Evolutionary conservation across 2,797 vertebrate genomes (phyloP).

Genomic region (Falco novaeseelandiae): DNA sequence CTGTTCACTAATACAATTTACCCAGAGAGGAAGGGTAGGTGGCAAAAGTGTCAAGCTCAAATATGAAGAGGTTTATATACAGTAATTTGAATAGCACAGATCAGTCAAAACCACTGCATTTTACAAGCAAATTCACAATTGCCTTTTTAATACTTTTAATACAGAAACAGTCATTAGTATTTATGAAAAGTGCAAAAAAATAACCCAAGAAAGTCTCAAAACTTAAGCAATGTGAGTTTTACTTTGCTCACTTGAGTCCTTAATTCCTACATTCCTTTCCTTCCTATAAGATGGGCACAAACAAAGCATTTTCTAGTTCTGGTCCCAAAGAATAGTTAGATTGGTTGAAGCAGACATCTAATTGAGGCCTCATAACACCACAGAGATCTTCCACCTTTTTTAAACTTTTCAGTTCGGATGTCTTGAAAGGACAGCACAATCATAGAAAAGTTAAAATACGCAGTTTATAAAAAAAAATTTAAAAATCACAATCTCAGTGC

Average conservation of each 20-base stretch:
- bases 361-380: not conserved
- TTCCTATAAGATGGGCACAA: not conserved
- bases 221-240: not conserved
- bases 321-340: not conserved
- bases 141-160: not conserved
- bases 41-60: not conserved
- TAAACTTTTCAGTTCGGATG: fast-evolving
- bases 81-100: not conserved
- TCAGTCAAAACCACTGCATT: not conserved
- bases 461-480: not conserved
- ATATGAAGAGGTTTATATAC: fast-evolving
- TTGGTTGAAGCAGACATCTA: not conserved
- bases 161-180: not conserved
- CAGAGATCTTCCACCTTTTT: not conserved
- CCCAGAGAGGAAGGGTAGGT: not conserved
- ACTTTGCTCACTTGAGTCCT: not conserved
- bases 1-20: not conserved
- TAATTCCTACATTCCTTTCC: not conserved
- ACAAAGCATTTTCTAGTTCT: not conserved
- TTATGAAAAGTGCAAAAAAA: not conserved
- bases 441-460: not conserved
- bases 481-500: not conserved
- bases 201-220: not conserved
- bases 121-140: not conserved
- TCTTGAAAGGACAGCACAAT: not conserved